Percentiles rank a stretch among this genome's conserved stretches.
Evolutionary conservation across 2,888 invertebrate genomes (phyloP).

Genomic region (Cyclophora punctaria): DNA sequence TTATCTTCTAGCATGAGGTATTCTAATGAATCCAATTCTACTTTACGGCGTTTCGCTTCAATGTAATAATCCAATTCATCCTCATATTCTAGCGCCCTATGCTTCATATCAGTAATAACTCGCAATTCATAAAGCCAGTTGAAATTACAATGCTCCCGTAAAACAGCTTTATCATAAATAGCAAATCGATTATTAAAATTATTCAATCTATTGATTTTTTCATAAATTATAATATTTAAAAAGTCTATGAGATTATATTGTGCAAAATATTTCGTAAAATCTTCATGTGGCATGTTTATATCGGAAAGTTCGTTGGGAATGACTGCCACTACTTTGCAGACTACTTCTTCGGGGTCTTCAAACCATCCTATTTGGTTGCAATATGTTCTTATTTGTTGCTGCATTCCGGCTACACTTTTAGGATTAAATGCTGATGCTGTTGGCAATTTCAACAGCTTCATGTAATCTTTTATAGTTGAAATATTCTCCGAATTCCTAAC

Average conservation of each 20-base stretch:
- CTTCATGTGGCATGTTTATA: constrained; percentile 42
- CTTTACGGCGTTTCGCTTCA: constrained; percentile 57
- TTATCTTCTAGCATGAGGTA: constrained; percentile 59
- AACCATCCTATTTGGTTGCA: constrained; percentile 68
- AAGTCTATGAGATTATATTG: constrained; percentile 70
- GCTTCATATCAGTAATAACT: constrained; percentile 45
- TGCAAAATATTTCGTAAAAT: constrained; percentile 52
- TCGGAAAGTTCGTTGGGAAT: constrained; percentile 55
- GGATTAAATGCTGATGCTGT: constrained; percentile 63
- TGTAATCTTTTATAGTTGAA: constrained; percentile 60
- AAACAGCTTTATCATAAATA: constrained; percentile 72
- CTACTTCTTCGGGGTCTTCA: constrained; percentile 58
- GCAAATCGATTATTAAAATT: constrained; percentile 65
- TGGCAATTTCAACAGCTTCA: constrained; percentile 75
- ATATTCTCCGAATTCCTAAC: constrained; percentile 73
- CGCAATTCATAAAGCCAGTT: constrained; percentile 76
- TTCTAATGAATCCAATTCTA: constrained; percentile 49
- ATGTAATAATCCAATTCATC: constrained; percentile 54
- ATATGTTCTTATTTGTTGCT: constrained; percentile 63
- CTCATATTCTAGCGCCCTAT: constrained; percentile 47
- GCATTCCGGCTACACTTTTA: constrained; percentile 49
- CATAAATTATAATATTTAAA: constrained; percentile 70
- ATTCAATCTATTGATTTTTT: constrained; percentile 67
- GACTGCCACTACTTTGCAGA: constrained; percentile 65
- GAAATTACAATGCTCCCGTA: constrained; percentile 68